phyloP scores from a whole-genome alignment of 1,140 invertebrate genomes.

The Neodiprion lecontei region DNA sequence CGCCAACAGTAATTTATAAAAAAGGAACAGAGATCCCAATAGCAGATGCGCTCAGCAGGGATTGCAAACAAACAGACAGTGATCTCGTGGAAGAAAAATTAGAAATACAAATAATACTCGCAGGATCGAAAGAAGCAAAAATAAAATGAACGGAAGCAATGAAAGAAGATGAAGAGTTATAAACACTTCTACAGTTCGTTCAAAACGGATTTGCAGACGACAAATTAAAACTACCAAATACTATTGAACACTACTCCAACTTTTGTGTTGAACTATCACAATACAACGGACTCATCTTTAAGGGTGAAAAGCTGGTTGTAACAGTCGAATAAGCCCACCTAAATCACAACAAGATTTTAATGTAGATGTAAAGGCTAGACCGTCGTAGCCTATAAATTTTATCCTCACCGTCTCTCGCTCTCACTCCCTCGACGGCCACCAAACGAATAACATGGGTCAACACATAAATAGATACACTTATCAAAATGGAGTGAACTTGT shows the following conservation, averaged over 20 bases:
- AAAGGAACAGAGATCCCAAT: slow-evolving; percentile 32
- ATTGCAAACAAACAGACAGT: slow-evolving; percentile 5
- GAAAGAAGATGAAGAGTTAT: slow-evolving; percentile 17
- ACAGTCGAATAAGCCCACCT: slow-evolving; percentile 11
- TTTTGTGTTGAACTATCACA: slow-evolving; percentile 29
- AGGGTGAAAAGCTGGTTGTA: slow-evolving; percentile 38
- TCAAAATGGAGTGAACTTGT: too few relatives aligned
- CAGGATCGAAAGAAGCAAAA: background rate
- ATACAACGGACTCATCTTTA: slow-evolving; percentile 38
- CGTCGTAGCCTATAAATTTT: too few relatives aligned
- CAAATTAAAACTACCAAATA: slow-evolving; percentile 11
- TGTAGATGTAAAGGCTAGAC: too few relatives aligned
- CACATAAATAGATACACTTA: too few relatives aligned
- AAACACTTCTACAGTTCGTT: slow-evolving; percentile 15
- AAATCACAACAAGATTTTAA: too few relatives aligned
- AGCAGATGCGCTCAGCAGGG: slow-evolving; percentile 38
- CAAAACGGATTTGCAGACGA: slow-evolving; percentile 29
- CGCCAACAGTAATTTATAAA: slow-evolving; percentile 36
- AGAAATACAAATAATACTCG: background rate
- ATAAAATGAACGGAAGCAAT: slow-evolving; percentile 12
- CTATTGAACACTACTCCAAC: slow-evolving; percentile 25
- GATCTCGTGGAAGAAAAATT: slow-evolving; percentile 14
- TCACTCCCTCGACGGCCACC: too few relatives aligned
- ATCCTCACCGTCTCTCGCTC: too few relatives aligned
- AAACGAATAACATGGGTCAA: too few relatives aligned